phyloP scores from a whole-genome alignment of 2,888 invertebrate genomes.

The Monochamus alternatus region DNA sequence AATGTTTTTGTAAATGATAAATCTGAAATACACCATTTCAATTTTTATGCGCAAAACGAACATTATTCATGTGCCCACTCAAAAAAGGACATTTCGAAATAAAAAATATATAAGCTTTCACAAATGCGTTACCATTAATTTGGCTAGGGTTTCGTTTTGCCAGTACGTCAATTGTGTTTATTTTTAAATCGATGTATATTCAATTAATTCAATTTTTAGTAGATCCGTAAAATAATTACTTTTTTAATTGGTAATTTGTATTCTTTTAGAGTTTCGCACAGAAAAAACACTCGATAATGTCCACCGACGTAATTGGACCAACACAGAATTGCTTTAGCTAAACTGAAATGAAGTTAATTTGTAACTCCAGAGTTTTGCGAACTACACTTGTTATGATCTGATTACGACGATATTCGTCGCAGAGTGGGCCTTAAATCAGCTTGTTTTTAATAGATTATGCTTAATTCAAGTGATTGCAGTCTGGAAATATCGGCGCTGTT shows the following conservation, averaged over 20 bases:
- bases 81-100: no score
- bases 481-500: background rate
- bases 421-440: slow-evolving; percentile 14
- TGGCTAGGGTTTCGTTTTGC: no score
- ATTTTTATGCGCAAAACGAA: no score
- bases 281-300: slow-evolving; percentile 1
- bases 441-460: slow-evolving; percentile 1
- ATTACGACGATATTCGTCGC: slow-evolving; percentile 18
- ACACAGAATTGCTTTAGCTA: slow-evolving; percentile 8
- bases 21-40: no score
- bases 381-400: slow-evolving; percentile 23
- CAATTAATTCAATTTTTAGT: slow-evolving; percentile 13
- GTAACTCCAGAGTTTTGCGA: slow-evolving; percentile 23
- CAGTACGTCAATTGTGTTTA: no score
- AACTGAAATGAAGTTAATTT: slow-evolving; percentile 27
- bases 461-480: slow-evolving; percentile 8
- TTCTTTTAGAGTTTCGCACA: background rate
- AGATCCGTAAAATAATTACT: slow-evolving; percentile 15
- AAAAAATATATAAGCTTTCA: no score
- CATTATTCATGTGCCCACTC: no score
- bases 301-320: slow-evolving; percentile 1
- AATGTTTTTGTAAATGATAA: no score
- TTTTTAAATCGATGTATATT: no score
- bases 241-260: slow-evolving; percentile 24
- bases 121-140: no score